Base-by-base conservation (phyloP, 23 tunicate species). In the Ciona savignyi region DNA sequence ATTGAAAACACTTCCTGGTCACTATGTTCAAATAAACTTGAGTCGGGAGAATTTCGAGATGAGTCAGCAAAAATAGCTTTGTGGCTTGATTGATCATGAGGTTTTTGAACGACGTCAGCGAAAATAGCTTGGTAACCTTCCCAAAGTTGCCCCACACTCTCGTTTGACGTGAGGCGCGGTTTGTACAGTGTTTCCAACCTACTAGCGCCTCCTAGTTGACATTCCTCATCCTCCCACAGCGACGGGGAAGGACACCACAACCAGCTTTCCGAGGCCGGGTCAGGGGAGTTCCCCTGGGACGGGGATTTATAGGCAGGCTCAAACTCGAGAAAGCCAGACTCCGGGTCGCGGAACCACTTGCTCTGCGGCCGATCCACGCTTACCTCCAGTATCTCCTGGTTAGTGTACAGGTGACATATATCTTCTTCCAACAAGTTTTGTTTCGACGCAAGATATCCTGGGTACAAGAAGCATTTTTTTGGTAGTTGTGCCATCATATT, bases 291-390 rank as follows among this genome's bases (percentile, higher is more conserved):
- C 1, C 69, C 70, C 1, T 62, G 22, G 23, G 70, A 3, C 35
- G 79, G 32, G 3, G 86, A 73, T 35, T 88, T 82, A 60, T 74
- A 35, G 33, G 81, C 81, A 0, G 96, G 96, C 25, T 78, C 83
- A 70, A 83, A 89, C 78, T 87, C 86, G 22, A 89, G 79, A 3
- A 79, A 79, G 15, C 96, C 96, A 21, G 96, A 69, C 3, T 73
- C 70, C 0, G 89, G 89, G 77, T 89, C 96, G 2, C 96, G 96
- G 78, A 80, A 89, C 96, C 96, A 89, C 30, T 78, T 78, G 64
- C 88, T 89, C 24, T 23, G 67, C 22, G 28, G 67, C 24, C 28
- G 67, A 4, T 63, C 28, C 20, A 49, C 15, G 28, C 28, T 63
- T 22, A 25, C 67, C 24, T 11, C 67, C 9, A 15, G 56, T 15